Conservation (phyloP, 1,140 invertebrate species). For the Cardiocondyla obscurior region DNA sequence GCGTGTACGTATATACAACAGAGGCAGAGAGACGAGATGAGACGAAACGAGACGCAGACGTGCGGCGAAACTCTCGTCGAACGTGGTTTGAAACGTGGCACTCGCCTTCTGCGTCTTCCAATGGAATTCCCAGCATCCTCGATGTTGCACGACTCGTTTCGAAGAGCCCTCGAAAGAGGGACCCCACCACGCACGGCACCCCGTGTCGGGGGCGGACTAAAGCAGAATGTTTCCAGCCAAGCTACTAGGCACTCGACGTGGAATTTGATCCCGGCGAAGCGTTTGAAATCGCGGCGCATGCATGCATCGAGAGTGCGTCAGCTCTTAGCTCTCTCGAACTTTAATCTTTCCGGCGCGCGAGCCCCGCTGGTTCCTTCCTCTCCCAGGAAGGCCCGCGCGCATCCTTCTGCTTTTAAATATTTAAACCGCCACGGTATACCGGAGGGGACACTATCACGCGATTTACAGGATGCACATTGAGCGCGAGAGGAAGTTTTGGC, state of each 20-base stretch:
- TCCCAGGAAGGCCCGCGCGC: not conserved
- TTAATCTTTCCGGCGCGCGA: slow-evolving; percentile 35
- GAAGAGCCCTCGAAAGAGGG: slow-evolving; percentile 40
- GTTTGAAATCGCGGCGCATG: slow-evolving; percentile 59
- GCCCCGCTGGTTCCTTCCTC: not conserved
- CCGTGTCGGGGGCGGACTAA: slow-evolving; percentile 10
- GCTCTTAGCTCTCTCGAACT: slow-evolving; percentile 41
- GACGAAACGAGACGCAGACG: slow-evolving; percentile 8
- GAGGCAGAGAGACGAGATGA: not conserved
- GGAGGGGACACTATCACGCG: slow-evolving; percentile 26
- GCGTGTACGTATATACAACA: not conserved
- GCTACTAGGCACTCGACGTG: slow-evolving; percentile 51
- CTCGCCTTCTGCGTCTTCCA: slow-evolving; percentile 35
- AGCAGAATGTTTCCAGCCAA: slow-evolving; percentile 25
- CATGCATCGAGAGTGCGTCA: slow-evolving; percentile 10
- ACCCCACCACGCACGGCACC: not conserved
- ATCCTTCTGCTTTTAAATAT: slow-evolving; percentile 51
- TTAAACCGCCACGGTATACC: slow-evolving; percentile 12
- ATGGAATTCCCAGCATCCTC: slow-evolving; percentile 58
- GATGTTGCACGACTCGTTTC: slow-evolving; percentile 45
- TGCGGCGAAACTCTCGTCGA: slow-evolving; percentile 28
- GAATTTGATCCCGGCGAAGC: slow-evolving; percentile 59
- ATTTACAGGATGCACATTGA: not conserved
- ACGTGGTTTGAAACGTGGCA: slow-evolving; percentile 47
- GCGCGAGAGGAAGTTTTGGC: not conserved